These are phyloP conservation scores for Acanthococcus lagerstroemiae DNA, from an alignment of 2,888 invertebrate genomes.

Conservation along the genomic window DNA sequence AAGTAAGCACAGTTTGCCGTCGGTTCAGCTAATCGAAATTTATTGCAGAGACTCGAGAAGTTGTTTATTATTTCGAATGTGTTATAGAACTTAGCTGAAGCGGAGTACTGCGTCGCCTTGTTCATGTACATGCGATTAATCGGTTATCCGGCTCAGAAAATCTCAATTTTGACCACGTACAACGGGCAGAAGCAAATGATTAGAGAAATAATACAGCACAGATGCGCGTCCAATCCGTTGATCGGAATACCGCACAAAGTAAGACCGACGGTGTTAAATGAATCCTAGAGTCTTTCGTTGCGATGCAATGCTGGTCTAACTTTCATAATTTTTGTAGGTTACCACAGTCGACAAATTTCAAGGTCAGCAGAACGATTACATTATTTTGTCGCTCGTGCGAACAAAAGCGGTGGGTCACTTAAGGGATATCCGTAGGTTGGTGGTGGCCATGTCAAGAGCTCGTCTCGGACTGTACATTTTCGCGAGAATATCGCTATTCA, in stretches of 20 bases:
- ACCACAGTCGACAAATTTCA: constrained; percentile 99
- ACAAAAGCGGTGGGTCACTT: constrained; percentile 97
- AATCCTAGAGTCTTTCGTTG: not conserved
- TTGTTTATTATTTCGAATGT: constrained; percentile 35
- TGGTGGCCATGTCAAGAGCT: constrained; percentile 97
- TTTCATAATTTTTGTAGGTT: constrained; percentile 46
- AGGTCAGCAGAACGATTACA: constrained; percentile 98
- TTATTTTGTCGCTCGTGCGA: constrained; percentile 87
- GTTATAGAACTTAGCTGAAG: constrained; percentile 72
- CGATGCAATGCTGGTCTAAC: not conserved
- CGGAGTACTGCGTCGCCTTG: constrained; percentile 90
- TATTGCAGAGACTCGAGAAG: not conserved
- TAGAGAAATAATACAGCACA: constrained; percentile 83
- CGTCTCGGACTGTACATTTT: constrained; percentile 93
- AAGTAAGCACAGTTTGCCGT: too few species aligned
- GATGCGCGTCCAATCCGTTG: constrained; percentile 89
- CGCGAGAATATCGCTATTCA: constrained; percentile 81
- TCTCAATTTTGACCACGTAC: constrained; percentile 95
- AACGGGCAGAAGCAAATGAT: constrained; percentile 98
- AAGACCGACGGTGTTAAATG: constrained; percentile 32
- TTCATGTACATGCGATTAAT: constrained; percentile 97
- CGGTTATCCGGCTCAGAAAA: constrained; percentile 92
- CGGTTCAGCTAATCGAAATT: not conserved
- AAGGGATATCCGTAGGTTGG: constrained; percentile 86
- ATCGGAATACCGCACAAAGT: constrained; percentile 88